These are phyloP conservation scores for Limosa lapponica DNA, from an alignment of 2,797 vertebrate genomes.

Conservation along the genomic window DNA sequence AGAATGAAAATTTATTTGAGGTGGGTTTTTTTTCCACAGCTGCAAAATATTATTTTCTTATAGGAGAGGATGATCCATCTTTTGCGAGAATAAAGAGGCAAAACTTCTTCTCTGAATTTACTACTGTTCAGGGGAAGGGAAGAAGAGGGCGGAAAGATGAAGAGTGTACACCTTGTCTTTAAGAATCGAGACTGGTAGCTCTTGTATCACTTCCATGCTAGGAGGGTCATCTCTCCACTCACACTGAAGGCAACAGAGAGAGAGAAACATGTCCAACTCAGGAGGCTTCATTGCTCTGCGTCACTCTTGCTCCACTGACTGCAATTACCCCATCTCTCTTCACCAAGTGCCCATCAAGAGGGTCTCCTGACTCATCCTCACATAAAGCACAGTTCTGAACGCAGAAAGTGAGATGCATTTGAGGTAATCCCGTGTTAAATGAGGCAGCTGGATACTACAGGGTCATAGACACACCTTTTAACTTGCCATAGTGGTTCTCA, in stretches of 20 bases:
- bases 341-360: not conserved
- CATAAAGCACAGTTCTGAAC: not conserved
- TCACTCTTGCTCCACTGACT: not conserved
- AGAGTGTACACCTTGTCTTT: not conserved
- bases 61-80: constrained; percentile 90
- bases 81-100: constrained; percentile 81
- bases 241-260: not conserved
- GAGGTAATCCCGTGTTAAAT: not conserved
- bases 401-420: not conserved
- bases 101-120: not conserved
- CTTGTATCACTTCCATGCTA: not conserved
- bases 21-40: constrained; percentile 64
- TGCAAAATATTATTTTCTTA: constrained; percentile 85
- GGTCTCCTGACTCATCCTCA: not conserved
- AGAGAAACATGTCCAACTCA: not conserved
- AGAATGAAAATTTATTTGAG: not conserved
- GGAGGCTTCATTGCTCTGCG: not conserved
- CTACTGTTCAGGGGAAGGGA: not conserved
- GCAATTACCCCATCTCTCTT: not conserved
- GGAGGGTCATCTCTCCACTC: not conserved
- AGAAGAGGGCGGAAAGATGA: not conserved
- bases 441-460: not conserved
- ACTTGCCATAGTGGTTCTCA: not conserved
- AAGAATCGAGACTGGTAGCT: not conserved
- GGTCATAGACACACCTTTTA: not conserved